Conservation (phyloP, 2,888 invertebrate species). For the Anoplius nigerrimus region DNA sequence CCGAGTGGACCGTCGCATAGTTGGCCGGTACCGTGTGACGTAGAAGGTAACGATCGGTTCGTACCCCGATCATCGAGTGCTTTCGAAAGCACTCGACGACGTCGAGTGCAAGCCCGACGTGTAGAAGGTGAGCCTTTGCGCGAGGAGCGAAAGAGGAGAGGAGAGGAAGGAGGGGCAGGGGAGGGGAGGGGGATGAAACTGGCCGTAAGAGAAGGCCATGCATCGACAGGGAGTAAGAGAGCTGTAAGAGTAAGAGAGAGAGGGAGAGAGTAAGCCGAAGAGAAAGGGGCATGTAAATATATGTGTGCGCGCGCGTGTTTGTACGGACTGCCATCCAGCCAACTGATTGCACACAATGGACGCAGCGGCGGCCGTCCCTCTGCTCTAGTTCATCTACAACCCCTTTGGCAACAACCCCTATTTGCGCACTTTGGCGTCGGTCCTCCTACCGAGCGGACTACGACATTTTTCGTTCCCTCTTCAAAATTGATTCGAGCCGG, state of each 20-base stretch:
- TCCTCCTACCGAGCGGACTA: conserved; percentile 28
- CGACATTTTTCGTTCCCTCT: conserved; percentile 30
- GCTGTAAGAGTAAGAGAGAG: conserved; percentile 27
- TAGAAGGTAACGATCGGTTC: conserved; percentile 41
- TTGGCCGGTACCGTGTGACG: conserved; percentile 39
- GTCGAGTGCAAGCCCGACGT: conserved; percentile 41
- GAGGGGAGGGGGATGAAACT: conserved; percentile 16
- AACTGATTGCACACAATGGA: conserved; percentile 50
- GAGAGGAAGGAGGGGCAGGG: conserved; percentile 21
- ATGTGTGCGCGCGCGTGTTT: conserved; percentile 36
- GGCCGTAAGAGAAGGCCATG: not conserved
- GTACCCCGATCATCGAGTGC: conserved; percentile 46
- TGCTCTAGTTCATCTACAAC: conserved; percentile 40
- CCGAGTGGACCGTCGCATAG: conserved; percentile 39
- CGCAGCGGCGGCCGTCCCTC: conserved; percentile 44
- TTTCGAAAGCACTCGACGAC: conserved; percentile 40
- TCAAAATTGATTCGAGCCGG: conserved; percentile 2
- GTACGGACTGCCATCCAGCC: conserved; percentile 44
- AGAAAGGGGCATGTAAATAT: not conserved
- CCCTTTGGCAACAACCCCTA: conserved; percentile 45
- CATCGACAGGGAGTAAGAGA: conserved; percentile 10
- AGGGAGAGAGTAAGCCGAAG: not conserved
- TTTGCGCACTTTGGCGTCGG: conserved; percentile 40
- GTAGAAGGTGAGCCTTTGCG: conserved; percentile 48
- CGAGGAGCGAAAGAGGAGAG: conserved; percentile 18